phyloP scores from a whole-genome alignment of 2,113 vertebrate species.

The Dryoscopus gambensis region DNA sequence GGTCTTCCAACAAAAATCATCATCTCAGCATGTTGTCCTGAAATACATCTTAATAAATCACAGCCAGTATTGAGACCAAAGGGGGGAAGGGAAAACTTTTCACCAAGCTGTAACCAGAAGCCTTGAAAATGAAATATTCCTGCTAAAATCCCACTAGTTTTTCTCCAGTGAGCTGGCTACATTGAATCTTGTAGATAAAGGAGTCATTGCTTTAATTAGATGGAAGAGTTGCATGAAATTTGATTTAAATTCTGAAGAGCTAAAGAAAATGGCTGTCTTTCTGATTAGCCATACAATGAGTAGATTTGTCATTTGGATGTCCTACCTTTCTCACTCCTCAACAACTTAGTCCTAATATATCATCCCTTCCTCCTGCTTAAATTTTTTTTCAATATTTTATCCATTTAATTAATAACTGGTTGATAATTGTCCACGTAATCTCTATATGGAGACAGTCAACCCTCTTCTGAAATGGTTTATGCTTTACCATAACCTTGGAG shows the following conservation, averaged over 20 bases:
- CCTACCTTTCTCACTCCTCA: not conserved
- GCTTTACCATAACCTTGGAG: not conserved
- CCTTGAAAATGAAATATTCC: not conserved
- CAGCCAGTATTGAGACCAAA: not conserved
- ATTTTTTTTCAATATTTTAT: not conserved
- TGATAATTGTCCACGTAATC: not conserved
- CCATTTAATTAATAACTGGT: not conserved
- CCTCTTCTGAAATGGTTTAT: not conserved
- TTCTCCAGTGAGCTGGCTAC: not conserved
- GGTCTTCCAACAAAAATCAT: constrained; percentile 23
- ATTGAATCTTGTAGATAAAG: not conserved
- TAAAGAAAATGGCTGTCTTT: not conserved
- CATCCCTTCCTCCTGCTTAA: not conserved
- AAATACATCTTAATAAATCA: constrained; percentile 1
- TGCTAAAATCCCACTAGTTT: not conserved
- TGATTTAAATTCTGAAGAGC: not conserved
- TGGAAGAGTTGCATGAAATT: not conserved
- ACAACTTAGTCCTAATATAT: not conserved
- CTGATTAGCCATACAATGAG: not conserved
- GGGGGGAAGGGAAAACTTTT: not conserved
- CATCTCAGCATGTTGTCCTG: not conserved
- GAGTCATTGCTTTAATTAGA: not conserved
- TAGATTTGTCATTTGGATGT: not conserved
- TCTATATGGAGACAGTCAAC: not conserved
- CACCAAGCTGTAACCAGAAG: not conserved